phyloP scores from a whole-genome alignment of 2,888 invertebrate genomes.

The Pammene aurita region DNA sequence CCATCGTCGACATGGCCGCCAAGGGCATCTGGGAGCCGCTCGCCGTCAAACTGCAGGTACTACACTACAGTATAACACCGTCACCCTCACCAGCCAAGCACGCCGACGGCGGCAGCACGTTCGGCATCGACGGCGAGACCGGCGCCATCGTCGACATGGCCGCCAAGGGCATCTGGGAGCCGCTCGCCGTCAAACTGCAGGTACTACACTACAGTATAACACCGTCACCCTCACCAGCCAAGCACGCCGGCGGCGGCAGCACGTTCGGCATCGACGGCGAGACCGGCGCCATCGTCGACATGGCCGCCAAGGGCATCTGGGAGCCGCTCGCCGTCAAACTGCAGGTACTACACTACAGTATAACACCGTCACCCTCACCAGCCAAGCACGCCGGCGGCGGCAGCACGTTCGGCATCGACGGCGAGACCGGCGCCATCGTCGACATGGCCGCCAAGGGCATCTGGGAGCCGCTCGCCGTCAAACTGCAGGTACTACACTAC shows the following conservation, averaged over 20 bases:
- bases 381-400: conserved; percentile 91
- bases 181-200: conserved; percentile 97
- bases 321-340: conserved; percentile 98
- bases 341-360: conserved; percentile 74
- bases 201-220: not conserved
- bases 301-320: conserved; percentile 95
- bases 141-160: conserved; percentile 97
- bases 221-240: conserved; percentile 80
- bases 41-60: conserved; percentile 93
- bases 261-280: conserved; percentile 98
- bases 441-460: conserved; percentile 95
- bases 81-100: conserved; percentile 88
- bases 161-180: conserved; percentile 96
- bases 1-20: conserved; percentile 94
- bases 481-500: conserved; percentile 85
- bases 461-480: conserved; percentile 98
- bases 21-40: conserved; percentile 98
- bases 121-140: conserved; percentile 97
- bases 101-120: conserved; percentile 84
- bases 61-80: not conserved
- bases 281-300: conserved; percentile 95
- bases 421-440: conserved; percentile 94
- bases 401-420: conserved; percentile 94
- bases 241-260: conserved; percentile 86
- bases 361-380: not conserved